Percentiles rank a stretch among this genome's conserved stretches.
Conservation (phyloP, 2,113 vertebrate genomes). For the Sinosuthora webbiana region DNA sequence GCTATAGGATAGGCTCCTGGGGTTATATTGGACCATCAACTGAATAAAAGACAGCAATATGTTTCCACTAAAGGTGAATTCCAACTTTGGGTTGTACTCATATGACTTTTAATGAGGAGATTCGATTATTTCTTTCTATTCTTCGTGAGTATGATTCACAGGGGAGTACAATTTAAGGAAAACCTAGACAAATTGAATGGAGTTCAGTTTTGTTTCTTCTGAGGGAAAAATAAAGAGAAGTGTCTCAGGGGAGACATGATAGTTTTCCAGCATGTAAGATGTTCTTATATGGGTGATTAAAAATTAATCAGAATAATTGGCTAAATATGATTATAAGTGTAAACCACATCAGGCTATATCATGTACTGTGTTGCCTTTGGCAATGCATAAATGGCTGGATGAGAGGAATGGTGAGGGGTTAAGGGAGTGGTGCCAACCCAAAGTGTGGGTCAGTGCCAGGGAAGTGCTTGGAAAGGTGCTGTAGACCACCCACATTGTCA, state of each 20-base stretch:
- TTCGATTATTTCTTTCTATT: background rate
- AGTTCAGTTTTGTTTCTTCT: background rate
- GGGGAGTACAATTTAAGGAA: background rate
- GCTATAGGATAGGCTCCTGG: background rate
- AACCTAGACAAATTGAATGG: background rate
- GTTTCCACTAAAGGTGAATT: background rate
- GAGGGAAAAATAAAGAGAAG: background rate
- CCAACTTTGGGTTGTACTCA: background rate
- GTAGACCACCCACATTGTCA: background rate
- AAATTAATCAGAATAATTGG: background rate
- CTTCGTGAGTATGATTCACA: background rate
- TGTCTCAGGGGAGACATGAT: background rate
- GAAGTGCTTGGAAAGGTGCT: background rate
- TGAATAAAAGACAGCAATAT: background rate
- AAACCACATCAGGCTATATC: background rate
- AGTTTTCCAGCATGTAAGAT: background rate
- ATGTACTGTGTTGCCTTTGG: slow-evolving; percentile 42
- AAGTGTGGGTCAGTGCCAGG: background rate
- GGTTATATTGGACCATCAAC: background rate
- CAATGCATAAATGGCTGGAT: background rate
- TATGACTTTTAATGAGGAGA: background rate
- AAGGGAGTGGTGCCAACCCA: background rate
- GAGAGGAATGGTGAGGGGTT: background rate
- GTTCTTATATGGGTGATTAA: background rate
- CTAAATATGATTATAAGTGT: background rate